These are phyloP conservation scores for Rhyacichthys aspro DNA, from an alignment of 2,797 vertebrate genomes.

Conservation along the genomic window DNA sequence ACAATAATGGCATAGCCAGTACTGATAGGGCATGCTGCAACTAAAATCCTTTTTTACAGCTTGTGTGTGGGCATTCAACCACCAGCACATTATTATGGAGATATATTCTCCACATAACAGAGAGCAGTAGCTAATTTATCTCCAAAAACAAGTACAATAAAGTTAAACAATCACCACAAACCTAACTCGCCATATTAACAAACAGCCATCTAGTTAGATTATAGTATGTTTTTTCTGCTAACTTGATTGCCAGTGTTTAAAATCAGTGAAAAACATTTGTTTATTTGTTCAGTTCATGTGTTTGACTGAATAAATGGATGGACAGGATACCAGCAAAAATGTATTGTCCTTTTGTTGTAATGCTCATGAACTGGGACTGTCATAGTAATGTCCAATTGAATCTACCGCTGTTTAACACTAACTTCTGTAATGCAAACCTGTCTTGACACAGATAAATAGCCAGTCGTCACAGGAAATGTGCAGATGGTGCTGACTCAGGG, in stretches of 20 bases:
- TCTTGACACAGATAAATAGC: conserved; percentile 1
- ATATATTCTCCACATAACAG: too few species aligned
- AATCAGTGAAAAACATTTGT: too few species aligned
- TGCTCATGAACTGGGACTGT: too few species aligned
- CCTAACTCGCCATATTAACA: background rate
- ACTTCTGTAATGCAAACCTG: background rate
- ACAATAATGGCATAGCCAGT: conserved; percentile 19
- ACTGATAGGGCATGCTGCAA: conserved; percentile 19
- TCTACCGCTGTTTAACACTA: too few species aligned
- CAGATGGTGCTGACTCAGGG: conserved; percentile 40
- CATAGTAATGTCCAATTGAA: too few species aligned
- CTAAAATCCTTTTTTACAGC: conserved; percentile 18
- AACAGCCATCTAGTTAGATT: background rate
- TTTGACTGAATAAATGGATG: too few species aligned
- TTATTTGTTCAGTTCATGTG: too few species aligned
- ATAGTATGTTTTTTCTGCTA: background rate
- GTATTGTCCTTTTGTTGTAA: background rate
- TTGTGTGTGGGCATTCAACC: conserved; percentile 23
- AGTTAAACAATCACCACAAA: background rate
- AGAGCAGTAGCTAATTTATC: background rate
- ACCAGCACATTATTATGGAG: conserved; percentile 66
- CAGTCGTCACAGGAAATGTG: conserved; percentile 1
- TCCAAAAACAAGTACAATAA: background rate
- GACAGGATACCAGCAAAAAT: too few species aligned
- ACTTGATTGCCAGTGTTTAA: background rate